phyloP scores from a whole-genome alignment of 2,113 vertebrate species.

The Potamarius usumacintae region DNA sequence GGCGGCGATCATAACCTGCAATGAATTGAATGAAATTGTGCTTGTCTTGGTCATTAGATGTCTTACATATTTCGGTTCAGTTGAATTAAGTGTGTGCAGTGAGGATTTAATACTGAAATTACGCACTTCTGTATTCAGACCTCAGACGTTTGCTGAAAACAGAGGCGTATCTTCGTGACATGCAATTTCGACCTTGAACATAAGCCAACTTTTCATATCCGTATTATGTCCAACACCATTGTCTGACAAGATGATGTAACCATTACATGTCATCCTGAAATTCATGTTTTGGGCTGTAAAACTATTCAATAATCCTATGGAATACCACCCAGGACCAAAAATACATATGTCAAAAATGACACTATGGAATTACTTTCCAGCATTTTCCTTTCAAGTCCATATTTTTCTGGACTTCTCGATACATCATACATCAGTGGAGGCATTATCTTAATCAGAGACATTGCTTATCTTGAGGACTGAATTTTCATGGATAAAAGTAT shows the following conservation, averaged over 20 bases:
- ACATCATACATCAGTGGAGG: not conserved
- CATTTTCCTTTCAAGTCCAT: not conserved
- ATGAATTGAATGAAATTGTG: not conserved
- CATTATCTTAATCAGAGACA: not conserved
- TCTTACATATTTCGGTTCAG: not conserved
- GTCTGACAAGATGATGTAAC: not conserved
- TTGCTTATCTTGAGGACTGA: not conserved
- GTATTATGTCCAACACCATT: not conserved
- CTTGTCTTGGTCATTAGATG: not conserved
- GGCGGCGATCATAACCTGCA: not conserved
- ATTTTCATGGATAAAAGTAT: not conserved
- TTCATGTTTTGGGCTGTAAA: not conserved
- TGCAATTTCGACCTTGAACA: not conserved
- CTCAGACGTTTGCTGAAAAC: not conserved
- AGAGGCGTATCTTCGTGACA: not conserved
- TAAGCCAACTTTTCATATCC: not conserved
- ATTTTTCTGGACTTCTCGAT: not conserved
- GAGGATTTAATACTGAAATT: slow-evolving; percentile 9
- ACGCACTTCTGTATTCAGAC: not conserved
- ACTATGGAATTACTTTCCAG: not conserved
- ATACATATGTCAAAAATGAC: not conserved
- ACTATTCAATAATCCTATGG: not conserved
- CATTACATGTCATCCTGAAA: not conserved
- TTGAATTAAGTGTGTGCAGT: not conserved
- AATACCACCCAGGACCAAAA: not conserved